These are phyloP conservation scores for Hetaerina titia DNA, from an alignment of 2,888 invertebrate genomes.

Conservation along the genomic window DNA sequence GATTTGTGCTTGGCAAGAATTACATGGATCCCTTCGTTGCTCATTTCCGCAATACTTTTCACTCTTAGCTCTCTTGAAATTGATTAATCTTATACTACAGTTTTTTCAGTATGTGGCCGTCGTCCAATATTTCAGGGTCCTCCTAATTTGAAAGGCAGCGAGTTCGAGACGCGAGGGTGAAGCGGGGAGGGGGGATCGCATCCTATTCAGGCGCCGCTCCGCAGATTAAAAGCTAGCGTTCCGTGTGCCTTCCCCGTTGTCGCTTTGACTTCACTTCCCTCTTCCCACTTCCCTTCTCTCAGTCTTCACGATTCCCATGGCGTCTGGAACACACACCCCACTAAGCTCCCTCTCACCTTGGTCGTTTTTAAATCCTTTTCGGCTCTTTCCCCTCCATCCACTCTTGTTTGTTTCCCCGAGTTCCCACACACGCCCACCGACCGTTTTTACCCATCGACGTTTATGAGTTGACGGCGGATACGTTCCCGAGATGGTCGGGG, in stretches of 20 bases:
- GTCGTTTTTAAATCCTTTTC: neutral
- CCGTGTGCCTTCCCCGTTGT: neutral
- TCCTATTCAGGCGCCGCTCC: neutral
- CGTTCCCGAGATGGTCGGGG: slow-evolving; percentile 20
- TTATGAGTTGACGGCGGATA: slow-evolving; percentile 51
- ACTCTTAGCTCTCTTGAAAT: too few species aligned
- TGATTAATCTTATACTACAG: too few species aligned
- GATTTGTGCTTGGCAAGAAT: too few species aligned
- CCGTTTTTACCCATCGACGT: neutral
- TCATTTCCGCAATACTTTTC: too few species aligned
- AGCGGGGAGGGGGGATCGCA: neutral
- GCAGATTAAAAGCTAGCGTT: neutral
- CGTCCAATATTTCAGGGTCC: neutral
- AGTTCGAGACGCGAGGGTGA: neutral
- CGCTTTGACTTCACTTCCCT: neutral
- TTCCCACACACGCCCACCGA: slow-evolving; percentile 51
- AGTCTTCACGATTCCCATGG: neutral
- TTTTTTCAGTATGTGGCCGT: too few species aligned
- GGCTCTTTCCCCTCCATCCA: neutral
- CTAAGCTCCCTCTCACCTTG: neutral
- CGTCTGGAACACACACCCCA: neutral
- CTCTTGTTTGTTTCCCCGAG: slow-evolving; percentile 45
- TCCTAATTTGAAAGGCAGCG: neutral
- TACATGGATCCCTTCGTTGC: too few species aligned
- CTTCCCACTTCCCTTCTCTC: neutral